These are phyloP conservation scores for Heliornis fulica DNA, from an alignment of 2,113 vertebrate genomes.

Conservation along the genomic window DNA sequence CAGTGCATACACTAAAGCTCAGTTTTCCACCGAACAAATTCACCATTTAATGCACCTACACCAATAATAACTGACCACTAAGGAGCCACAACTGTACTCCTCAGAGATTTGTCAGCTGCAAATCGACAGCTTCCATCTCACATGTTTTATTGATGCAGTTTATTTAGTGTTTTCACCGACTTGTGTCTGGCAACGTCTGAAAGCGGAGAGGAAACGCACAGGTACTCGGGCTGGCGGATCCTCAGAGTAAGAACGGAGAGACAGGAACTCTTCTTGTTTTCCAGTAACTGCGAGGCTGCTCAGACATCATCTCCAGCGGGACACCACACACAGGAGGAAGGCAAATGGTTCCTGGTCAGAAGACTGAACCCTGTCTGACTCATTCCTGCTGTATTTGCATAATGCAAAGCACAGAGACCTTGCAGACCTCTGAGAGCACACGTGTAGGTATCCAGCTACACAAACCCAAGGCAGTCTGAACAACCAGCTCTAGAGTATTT, in stretches of 20 bases:
- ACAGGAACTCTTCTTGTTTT: neutral
- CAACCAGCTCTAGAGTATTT: neutral
- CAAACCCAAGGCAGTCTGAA: neutral
- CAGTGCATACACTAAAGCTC: neutral
- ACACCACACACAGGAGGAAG: neutral
- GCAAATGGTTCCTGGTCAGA: neutral
- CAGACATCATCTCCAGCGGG: conserved; percentile 10
- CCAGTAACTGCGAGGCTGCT: neutral
- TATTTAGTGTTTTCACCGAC: neutral
- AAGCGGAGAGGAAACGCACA: neutral
- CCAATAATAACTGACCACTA: neutral
- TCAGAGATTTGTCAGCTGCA: neutral
- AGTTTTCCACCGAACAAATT: neutral
- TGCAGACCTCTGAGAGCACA: neutral
- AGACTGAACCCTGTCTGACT: neutral
- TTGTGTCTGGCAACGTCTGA: neutral
- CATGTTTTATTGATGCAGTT: neutral
- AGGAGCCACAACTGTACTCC: neutral
- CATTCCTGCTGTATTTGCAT: neutral
- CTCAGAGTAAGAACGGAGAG: neutral
- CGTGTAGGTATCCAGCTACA: neutral
- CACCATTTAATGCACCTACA: neutral
- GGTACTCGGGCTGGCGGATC: neutral
- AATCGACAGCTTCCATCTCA: neutral
- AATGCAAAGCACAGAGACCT: neutral